Percentiles rank a stretch among this genome's conserved stretches.
phyloP scores from a whole-genome alignment of 1,140 invertebrate species.

The Hormaphis cornu region DNA sequence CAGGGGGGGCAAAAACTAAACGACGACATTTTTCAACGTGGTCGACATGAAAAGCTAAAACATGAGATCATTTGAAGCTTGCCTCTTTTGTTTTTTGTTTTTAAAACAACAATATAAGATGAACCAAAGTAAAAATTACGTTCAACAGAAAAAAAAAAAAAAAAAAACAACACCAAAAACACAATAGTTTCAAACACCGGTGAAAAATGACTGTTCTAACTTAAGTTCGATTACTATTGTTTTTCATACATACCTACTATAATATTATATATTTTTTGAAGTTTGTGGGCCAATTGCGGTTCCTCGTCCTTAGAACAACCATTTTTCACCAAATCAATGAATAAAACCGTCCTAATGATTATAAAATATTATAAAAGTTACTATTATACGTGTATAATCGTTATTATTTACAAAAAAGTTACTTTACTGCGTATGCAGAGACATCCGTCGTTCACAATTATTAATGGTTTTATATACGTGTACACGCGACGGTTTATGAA shows the following conservation, averaged over 20 bases:
- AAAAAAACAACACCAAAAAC: not conserved
- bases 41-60: constrained; percentile 29
- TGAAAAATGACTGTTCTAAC: constrained; percentile 12
- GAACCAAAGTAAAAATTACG: constrained; percentile 6
- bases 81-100: constrained; percentile 27
- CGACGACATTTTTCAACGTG: constrained; percentile 28
- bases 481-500: not conserved
- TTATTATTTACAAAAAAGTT: too few species aligned
- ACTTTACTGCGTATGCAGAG: too few species aligned
- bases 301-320: not conserved
- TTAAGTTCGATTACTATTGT: too few species aligned
- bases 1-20: constrained; percentile 26
- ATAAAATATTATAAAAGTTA: too few species aligned
- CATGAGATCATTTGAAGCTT: constrained; percentile 31
- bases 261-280: too few species aligned
- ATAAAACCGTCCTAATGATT: constrained; percentile 13
- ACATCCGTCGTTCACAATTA: not conserved
- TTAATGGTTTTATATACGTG: not conserved
- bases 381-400: too few species aligned
- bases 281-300: not conserved
- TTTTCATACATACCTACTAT: too few species aligned
- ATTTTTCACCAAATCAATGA: constrained; percentile 19
- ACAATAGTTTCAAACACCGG: not conserved
- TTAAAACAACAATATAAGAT: constrained; percentile 26
- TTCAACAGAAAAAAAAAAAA: constrained; percentile 23